A percentile compares a stretch with the other conserved stretches of the same genome.
These are phyloP conservation scores for Ectemnius cavifrons DNA, from an alignment of 2,888 invertebrate genomes.

Conservation along the genomic window DNA sequence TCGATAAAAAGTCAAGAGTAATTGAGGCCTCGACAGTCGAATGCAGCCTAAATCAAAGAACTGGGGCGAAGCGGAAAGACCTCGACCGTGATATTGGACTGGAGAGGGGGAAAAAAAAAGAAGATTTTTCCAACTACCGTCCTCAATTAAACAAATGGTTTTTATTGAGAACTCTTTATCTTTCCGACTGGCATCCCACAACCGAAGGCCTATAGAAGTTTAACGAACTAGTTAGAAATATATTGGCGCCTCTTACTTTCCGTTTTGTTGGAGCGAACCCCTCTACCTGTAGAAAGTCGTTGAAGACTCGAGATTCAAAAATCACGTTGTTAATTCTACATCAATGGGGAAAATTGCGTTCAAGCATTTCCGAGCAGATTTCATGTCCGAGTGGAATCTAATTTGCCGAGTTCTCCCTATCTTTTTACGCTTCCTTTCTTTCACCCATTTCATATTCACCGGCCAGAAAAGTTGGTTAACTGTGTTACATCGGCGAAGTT, in stretches of 20 bases:
- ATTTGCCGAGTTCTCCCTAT: constrained; percentile 16
- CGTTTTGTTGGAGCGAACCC: too few relatives aligned
- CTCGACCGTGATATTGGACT: neutral
- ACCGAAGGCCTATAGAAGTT: too few relatives aligned
- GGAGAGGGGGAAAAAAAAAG: neutral
- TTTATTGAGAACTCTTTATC: constrained; percentile 16
- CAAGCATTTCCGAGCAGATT: constrained; percentile 7
- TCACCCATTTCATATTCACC: constrained; percentile 35
- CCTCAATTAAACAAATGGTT: constrained; percentile 45
- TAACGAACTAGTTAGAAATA: too few relatives aligned
- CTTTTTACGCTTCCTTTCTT: constrained; percentile 26
- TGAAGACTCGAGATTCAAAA: too few relatives aligned
- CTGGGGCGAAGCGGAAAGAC: constrained; percentile 38
- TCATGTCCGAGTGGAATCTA: neutral
- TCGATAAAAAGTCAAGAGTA: constrained; percentile 29
- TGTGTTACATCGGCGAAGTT: constrained; percentile 63
- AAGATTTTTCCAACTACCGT: constrained; percentile 36
- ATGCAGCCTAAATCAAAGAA: constrained; percentile 43
- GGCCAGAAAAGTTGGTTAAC: constrained; percentile 53
- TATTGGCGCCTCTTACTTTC: too few relatives aligned
- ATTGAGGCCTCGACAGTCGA: constrained; percentile 20
- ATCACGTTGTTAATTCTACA: neutral
- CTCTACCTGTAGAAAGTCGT: too few relatives aligned
- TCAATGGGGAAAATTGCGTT: neutral
- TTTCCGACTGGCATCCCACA: neutral